These are phyloP conservation scores for Stegostoma tigrinum DNA, from an alignment of 2,113 vertebrate genomes.

Conservation along the genomic window DNA sequence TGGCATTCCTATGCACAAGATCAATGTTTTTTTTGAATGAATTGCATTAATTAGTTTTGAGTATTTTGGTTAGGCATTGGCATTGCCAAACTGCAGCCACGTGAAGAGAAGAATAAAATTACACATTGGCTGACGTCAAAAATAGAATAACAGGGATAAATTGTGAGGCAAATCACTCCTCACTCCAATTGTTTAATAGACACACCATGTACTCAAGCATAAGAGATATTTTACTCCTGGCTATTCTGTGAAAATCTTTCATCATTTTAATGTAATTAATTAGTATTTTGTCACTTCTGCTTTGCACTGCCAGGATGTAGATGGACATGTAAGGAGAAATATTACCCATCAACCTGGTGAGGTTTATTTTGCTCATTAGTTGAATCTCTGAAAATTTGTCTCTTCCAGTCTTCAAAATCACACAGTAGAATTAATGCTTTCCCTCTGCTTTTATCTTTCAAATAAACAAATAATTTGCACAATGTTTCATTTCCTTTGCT, in stretches of 20 bases:
- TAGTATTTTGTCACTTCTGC: not conserved
- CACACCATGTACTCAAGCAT: not conserved
- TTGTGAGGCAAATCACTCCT: not conserved
- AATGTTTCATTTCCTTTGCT: not conserved
- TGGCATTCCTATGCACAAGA: not conserved
- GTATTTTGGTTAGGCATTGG: not conserved
- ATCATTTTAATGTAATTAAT: not conserved
- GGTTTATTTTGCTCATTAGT: not conserved
- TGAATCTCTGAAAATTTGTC: not conserved
- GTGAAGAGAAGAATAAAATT: not conserved
- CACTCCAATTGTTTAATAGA: no score
- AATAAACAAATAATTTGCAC: not conserved
- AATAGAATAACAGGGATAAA: not conserved
- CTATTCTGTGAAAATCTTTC: not conserved
- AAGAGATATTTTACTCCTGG: not conserved
- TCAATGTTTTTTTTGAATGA: not conserved
- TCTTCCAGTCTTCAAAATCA: not conserved
- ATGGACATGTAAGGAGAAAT: not conserved
- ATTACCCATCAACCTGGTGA: not conserved
- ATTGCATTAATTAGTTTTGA: not conserved
- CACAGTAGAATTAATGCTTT: not conserved
- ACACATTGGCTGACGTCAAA: not conserved
- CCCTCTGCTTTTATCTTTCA: not conserved
- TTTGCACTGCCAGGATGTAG: not conserved
- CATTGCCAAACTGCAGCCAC: not conserved